These are phyloP conservation scores for Holotrichia oblita DNA, from an alignment of 1,140 invertebrate genomes.

Conservation along the genomic window DNA sequence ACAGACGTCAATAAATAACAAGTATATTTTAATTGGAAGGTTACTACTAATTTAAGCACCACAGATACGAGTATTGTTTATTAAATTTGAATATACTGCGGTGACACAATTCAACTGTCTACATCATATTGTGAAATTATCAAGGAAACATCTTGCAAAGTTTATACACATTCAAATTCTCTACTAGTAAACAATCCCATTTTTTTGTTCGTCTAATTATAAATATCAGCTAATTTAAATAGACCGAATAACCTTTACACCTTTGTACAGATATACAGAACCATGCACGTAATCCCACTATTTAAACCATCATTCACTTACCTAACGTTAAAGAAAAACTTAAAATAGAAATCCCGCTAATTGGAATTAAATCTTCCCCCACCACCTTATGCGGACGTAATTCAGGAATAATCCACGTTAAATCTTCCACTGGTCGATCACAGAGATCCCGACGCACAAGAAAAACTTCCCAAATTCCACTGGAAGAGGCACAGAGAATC, in stretches of 20 bases:
- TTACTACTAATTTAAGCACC: no score
- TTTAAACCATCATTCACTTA: neutral
- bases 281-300: neutral
- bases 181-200: neutral
- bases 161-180: neutral
- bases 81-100: no score
- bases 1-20: no score
- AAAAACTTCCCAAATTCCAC: neutral
- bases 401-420: neutral
- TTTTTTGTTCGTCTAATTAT: slow-evolving; percentile 2
- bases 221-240: neutral
- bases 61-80: no score
- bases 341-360: neutral
- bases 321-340: slow-evolving; percentile 2
- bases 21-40: no score
- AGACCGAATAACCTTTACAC: neutral
- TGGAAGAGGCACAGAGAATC: neutral
- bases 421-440: slow-evolving; percentile 14
- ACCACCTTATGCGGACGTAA: neutral
- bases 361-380: neutral
- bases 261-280: neutral
- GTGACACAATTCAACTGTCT: no score
- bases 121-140: neutral
- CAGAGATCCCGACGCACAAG: neutral
- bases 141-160: neutral